Percentiles rank a stretch among this genome's conserved stretches.
These are phyloP conservation scores for Trematocara nigrifrons DNA, from an alignment of 2,113 vertebrate genomes.

Conservation along the genomic window DNA sequence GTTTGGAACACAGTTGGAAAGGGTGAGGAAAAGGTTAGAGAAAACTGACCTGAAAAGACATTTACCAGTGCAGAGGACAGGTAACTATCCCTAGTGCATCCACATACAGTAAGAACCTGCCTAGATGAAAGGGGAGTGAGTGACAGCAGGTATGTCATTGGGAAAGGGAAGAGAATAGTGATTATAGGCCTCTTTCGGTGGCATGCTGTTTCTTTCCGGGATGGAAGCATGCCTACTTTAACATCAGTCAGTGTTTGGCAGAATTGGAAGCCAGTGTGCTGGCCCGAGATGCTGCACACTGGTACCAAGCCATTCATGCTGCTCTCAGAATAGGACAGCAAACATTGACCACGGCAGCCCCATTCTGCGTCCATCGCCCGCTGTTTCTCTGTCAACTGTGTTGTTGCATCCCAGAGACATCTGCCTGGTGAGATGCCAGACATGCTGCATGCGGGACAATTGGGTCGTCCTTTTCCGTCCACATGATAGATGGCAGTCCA, in stretches of 20 bases:
- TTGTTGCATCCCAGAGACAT: slow-evolving; percentile 46
- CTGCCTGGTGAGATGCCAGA: slow-evolving; percentile 62
- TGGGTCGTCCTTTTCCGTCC: slow-evolving; percentile 56
- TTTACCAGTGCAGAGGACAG: not conserved
- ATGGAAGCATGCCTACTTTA: slow-evolving; percentile 41
- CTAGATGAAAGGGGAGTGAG: slow-evolving; percentile 26
- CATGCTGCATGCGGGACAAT: slow-evolving; percentile 48
- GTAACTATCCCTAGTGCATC: not conserved
- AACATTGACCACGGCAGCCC: slow-evolving; percentile 44
- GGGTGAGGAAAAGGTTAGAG: not conserved
- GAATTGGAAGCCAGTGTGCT: not conserved
- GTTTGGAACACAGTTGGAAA: slow-evolving; percentile 12
- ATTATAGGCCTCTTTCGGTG: slow-evolving; percentile 7
- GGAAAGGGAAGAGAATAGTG: slow-evolving; percentile 18
- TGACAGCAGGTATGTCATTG: slow-evolving; percentile 42
- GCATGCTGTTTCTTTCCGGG: slow-evolving; percentile 15
- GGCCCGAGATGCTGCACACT: slow-evolving; percentile 40
- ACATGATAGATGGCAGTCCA: slow-evolving; percentile 68
- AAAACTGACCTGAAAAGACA: slow-evolving; percentile 33
- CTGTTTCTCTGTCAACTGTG: slow-evolving; percentile 50
- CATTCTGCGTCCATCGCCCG: slow-evolving; percentile 24
- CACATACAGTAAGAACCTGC: not conserved
- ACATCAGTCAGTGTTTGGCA: slow-evolving; percentile 53
- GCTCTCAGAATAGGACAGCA: slow-evolving; percentile 37
- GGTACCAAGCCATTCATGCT: slow-evolving; percentile 42